Percentiles rank a stretch among this genome's conserved stretches.
These are phyloP conservation scores for Noctuana brunneofusca DNA, from an alignment of 2,888 invertebrate genomes.

Conservation along the genomic window DNA sequence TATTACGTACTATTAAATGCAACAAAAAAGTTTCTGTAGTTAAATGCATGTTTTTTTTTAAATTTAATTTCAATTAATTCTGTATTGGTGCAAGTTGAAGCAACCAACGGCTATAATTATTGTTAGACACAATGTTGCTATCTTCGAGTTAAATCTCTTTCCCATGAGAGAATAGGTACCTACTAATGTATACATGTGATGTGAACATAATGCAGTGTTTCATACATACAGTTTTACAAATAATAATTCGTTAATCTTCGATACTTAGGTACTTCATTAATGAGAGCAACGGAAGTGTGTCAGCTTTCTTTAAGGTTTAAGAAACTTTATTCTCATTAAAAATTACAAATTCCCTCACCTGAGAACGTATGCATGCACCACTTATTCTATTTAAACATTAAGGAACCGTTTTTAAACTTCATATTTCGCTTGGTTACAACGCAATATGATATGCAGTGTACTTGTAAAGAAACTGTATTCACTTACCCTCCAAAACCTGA, in stretches of 20 bases:
- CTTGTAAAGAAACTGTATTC: background rate
- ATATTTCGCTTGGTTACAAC: background rate
- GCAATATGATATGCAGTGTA: background rate
- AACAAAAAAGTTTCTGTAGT: too few relatives aligned
- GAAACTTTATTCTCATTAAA: too few relatives aligned
- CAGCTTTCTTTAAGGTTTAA: too few relatives aligned
- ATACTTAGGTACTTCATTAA: background rate
- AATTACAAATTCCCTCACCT: too few relatives aligned
- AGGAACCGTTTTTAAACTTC: too few relatives aligned
- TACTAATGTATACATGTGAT: background rate
- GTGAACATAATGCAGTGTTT: background rate
- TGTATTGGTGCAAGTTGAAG: background rate
- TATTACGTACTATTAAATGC: background rate
- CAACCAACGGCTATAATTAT: background rate
- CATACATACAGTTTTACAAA: background rate
- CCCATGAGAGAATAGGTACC: conserved; percentile 15
- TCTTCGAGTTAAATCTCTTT: conserved; percentile 14
- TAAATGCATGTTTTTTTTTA: background rate
- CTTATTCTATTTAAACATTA: too few relatives aligned
- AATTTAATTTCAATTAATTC: background rate
- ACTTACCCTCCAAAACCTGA: conserved; percentile 10
- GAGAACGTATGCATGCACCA: too few relatives aligned
- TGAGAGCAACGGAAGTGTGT: background rate
- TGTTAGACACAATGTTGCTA: conserved; percentile 2
- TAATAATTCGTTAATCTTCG: too few relatives aligned